Conservation (phyloP, 2,113 vertebrate genomes). For the Acanthisitta chloris region DNA sequence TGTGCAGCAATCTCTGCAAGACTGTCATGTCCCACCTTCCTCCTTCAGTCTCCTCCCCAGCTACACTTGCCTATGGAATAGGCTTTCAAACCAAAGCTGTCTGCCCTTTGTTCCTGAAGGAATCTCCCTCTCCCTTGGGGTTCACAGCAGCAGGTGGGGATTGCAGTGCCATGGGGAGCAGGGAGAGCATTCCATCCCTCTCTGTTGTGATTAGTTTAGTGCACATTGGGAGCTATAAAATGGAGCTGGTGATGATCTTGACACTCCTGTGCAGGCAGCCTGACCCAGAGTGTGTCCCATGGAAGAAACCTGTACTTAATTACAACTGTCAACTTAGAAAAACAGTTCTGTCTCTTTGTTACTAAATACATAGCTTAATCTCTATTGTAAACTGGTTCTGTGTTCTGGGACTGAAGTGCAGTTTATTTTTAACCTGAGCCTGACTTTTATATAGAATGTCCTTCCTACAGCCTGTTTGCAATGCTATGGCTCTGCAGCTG, state of each 20-base stretch:
- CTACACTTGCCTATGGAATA: neutral
- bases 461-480: neutral
- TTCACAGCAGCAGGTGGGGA: neutral
- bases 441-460: neutral
- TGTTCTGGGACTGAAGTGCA: neutral
- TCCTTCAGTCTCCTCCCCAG: neutral
- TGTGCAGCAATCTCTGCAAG: neutral
- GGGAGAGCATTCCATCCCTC: neutral
- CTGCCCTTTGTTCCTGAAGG: neutral
- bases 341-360: neutral
- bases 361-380: neutral
- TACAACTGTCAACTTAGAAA: neutral
- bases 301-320: neutral
- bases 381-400: neutral
- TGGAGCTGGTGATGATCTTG: neutral
- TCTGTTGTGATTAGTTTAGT: neutral
- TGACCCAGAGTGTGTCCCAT: neutral
- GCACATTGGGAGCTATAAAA: neutral
- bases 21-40: neutral
- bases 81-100: neutral
- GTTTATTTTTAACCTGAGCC: neutral
- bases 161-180: accelerated
- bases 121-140: neutral
- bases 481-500: neutral
- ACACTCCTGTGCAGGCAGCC: neutral